Percentiles rank a stretch among this genome's conserved stretches.
Conservation (phyloP, 1,140 invertebrate genomes). For the Caenorhabditis remanei region DNA sequence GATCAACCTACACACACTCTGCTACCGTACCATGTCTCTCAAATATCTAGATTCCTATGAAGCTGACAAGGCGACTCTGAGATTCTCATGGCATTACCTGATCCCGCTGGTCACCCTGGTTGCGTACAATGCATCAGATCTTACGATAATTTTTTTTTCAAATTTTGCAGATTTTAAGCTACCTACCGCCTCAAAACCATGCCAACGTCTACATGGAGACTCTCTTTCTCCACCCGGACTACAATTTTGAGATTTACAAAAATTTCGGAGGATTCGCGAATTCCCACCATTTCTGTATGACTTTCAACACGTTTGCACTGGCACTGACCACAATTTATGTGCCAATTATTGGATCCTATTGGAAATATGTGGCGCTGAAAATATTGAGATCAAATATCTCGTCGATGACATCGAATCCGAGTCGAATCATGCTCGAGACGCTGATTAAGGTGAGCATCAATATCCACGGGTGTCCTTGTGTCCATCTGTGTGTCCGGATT, state of each 20-base stretch:
- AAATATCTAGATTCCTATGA: background rate
- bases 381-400: conserved; percentile 9
- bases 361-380: conserved; percentile 8
- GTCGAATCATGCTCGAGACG: background rate
- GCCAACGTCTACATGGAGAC: conserved; percentile 4
- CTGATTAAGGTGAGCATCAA: conserved; percentile 1
- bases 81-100: background rate
- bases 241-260: background rate
- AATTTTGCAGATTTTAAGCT: background rate
- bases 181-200: background rate
- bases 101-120: background rate
- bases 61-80: background rate
- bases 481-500: no score
- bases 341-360: background rate
- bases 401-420: background rate
- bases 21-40: conserved; percentile 8
- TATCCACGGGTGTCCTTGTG: no score
- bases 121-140: no score
- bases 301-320: background rate
- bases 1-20: conserved; percentile 21
- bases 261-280: background rate
- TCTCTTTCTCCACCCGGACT: background rate
- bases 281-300: conserved; percentile 32
- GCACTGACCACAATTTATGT: background rate
- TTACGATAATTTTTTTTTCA: background rate